These are phyloP conservation scores for Lepus europaeus DNA, from an alignment of 2,113 vertebrate species.

Conservation along the genomic window DNA sequence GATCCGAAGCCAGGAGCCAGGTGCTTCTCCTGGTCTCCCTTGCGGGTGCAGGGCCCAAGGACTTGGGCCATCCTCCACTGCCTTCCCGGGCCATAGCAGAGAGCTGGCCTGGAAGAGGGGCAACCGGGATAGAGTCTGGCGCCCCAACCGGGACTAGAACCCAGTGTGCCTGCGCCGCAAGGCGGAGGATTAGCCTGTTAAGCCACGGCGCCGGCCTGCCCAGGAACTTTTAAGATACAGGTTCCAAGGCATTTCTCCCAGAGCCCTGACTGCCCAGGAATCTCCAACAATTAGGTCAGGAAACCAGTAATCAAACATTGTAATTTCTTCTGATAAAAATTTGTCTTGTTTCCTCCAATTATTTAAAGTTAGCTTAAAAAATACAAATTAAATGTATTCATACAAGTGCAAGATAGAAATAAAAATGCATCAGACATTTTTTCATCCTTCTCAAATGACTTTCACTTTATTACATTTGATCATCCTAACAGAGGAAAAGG, in stretches of 20 bases:
- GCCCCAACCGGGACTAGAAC: no score
- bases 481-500: not conserved
- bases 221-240: not conserved
- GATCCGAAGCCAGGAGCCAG: no score
- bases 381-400: conserved; percentile 29
- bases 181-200: no score
- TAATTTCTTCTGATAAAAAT: conserved; percentile 31
- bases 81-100: no score
- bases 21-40: no score
- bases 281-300: not conserved
- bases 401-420: not conserved
- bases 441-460: conserved; percentile 33
- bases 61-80: no score
- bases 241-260: not conserved
- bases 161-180: no score
- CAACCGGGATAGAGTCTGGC: no score
- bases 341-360: not conserved
- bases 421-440: conserved; percentile 16
- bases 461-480: not conserved
- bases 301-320: not conserved
- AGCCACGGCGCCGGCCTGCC: no score
- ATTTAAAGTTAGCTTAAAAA: not conserved
- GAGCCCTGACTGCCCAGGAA: not conserved
- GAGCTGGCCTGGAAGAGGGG: no score
- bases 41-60: no score